phyloP scores from a whole-genome alignment of 2,888 invertebrate species.

The Sclerodermus sp. region DNA sequence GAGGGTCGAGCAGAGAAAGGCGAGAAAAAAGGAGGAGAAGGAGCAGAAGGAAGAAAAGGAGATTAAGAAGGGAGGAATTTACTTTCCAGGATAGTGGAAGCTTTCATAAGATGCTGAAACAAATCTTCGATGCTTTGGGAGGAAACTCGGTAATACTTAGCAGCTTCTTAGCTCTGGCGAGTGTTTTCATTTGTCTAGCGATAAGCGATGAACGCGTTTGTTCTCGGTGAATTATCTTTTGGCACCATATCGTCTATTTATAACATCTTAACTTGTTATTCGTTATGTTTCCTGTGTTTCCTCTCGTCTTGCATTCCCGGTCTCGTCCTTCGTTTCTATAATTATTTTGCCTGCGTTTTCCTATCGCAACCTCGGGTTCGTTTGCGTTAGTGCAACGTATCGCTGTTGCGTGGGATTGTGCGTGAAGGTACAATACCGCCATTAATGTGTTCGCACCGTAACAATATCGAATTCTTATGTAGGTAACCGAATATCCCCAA shows the following conservation, averaged over 20 bases:
- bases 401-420: slow-evolving; percentile 8
- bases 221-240: too few relatives aligned
- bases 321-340: slow-evolving; percentile 27
- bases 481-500: too few relatives aligned
- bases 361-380: slow-evolving; percentile 1
- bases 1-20: too few relatives aligned
- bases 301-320: background rate
- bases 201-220: too few relatives aligned
- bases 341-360: slow-evolving; percentile 18
- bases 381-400: background rate
- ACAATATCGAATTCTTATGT: slow-evolving; percentile 18
- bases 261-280: too few relatives aligned
- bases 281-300: slow-evolving; percentile 9
- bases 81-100: too few relatives aligned
- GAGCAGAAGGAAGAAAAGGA: too few relatives aligned
- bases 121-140: slow-evolving; percentile 29
- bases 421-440: background rate
- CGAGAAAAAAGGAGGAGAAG: too few relatives aligned
- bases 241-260: too few relatives aligned
- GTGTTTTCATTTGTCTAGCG: too few relatives aligned
- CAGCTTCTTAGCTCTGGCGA: too few relatives aligned
- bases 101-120: slow-evolving; percentile 25
- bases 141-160: slow-evolving; percentile 32
- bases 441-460: slow-evolving; percentile 7
- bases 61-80: too few relatives aligned